Evolutionary conservation across 2,888 invertebrate genomes (phyloP), one percentile per base, ranked within the genome.

Genomic region (Euphydryas editha): DNA sequence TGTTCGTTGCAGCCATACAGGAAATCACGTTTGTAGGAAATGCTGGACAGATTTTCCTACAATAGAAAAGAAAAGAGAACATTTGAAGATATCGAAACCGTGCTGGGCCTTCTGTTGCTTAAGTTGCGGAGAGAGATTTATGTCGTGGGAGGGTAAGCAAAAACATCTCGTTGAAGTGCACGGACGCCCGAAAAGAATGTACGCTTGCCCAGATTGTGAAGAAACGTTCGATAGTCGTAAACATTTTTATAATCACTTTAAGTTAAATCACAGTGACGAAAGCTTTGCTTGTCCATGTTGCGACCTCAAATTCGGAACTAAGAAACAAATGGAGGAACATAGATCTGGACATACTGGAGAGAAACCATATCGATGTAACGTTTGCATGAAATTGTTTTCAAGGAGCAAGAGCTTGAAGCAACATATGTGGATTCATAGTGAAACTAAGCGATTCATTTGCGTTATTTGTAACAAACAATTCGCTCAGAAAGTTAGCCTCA

Each of bases 341-440:
- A 83, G 81, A 58, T 79, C 90, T 0, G 86, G 86, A 0, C 94
- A 94, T 73, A 92, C 93, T 0, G 87, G 90, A 2, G 93, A 93
- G 64, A 93, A 92, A 67, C 77, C 79, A 1, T 88, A 83, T 44
- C 78, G 83, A 49, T 94, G 94, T 69, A 75, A 78, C 0, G 76
- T 92, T 1, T 94, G 94, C 71, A 78, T 80, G 1, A 94, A 94
- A 71, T 76, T 84, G 1, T 94, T 94, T 67, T 85, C 90, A 18
- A 87, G 92, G n/a, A 87, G 86, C 8, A 92, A 90, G 62, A 87
- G 88, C 1, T 74, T 94, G 3, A 78, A 76, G 1, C 88, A 88
- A 56, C 90, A 91, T 57, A 81, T 89, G 85, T 90, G 90, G 90
- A 85, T 84, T 42, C 91, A 91, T 60, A 87, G 83, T 55, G 87